Conservation (phyloP, 53 echinoderm and acorn worm genomes). For the Echinometra lucunter region DNA sequence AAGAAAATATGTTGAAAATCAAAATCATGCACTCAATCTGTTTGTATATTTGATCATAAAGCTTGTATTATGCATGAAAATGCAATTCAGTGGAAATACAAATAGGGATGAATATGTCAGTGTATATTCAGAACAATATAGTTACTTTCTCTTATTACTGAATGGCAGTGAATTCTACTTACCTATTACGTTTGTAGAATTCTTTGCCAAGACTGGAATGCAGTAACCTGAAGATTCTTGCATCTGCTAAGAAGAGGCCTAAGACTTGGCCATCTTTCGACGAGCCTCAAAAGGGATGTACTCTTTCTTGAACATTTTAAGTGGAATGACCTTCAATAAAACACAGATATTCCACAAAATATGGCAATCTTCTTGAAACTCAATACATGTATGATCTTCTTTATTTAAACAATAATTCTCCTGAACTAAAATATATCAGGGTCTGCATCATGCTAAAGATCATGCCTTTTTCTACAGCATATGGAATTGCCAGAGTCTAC, state of each 20-base stretch:
- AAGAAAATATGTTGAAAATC: too few relatives aligned
- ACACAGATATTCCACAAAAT: not conserved
- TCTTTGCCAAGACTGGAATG: constrained; percentile 83
- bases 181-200: constrained; percentile 95
- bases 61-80: not conserved
- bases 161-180: not conserved
- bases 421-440: too few relatives aligned
- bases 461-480: too few relatives aligned
- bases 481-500: too few relatives aligned
- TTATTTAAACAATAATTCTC: too few relatives aligned
- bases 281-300: constrained; percentile 87
- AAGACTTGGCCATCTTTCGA: constrained; percentile 78
- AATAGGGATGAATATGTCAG: too few relatives aligned
- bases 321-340: constrained; percentile 85
- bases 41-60: not conserved
- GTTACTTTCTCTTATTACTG: not conserved
- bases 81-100: too few relatives aligned
- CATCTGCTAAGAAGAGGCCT: constrained; percentile 95
- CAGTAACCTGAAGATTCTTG: constrained; percentile 76
- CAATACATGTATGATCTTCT: too few relatives aligned
- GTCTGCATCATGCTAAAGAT: too few relatives aligned
- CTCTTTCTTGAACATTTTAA: constrained; percentile 83
- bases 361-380: not conserved
- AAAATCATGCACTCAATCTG: not conserved
- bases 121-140: too few relatives aligned